Base-by-base conservation (phyloP, 2,888 invertebrate species). In the Andrena fulva region DNA sequence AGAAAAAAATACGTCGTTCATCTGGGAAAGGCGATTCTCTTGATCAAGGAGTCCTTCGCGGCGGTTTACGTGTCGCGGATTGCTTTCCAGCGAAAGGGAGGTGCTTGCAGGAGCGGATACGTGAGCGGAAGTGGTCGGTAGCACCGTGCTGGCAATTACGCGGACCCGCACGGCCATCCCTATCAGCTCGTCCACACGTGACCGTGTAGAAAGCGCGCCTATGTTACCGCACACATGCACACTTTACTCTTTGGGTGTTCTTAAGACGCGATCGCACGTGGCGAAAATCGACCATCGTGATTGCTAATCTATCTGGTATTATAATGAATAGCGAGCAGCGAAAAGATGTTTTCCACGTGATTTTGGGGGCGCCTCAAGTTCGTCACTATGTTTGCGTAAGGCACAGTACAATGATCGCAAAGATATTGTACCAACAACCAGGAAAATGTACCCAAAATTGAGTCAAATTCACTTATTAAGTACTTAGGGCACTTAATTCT, bases 71-170 rank as follows among this genome's bases (percentile, higher is more conserved):
- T 64, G 31, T 60, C 72, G 76, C 80, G 72, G 24, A 66, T 64
- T 77, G 85, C 73, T 79, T 87, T 78, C 77, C 75, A 75, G 73
- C 79, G 78, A 89, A 87, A 90, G 90, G 90, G 90, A 91, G 91
- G 91, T 91, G 90, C 87, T 89, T 85, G 90, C 89, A 90, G 90
- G 89, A 91, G 89, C 92, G 93, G 92, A 91, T 92, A 92, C 91
- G 91, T 86, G 89, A 91, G 90, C 91, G 93, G 93, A 93, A 93
- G 93, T 91, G 93, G 92, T 92, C 90, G 91, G 88, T 91, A 90
- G 89, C 90, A 88, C 89, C 87, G 89, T 88, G 91, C 88, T 87
- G 88, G 90, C 92, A 92, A 92, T 92, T 92, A 91, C 87, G 82
- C 85, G 87, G 79, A 82, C 89, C 89, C 89, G 87, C 88, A 87